Evolutionary conservation across 2,113 vertebrate species (phyloP).

Genomic region (Mobula birostris): DNA sequence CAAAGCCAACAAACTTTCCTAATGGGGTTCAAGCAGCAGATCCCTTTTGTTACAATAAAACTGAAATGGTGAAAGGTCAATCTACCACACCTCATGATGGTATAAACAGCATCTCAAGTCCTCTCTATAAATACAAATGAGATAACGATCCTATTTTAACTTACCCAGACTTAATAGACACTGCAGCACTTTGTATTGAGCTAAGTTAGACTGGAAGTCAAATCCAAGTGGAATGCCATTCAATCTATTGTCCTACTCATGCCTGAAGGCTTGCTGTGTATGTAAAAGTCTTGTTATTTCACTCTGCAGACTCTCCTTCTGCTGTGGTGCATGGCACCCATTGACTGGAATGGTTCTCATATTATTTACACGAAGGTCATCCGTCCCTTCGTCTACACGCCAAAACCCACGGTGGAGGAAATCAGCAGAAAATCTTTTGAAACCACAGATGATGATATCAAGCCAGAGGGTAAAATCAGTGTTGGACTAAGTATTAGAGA

Average conservation of each 20-base stretch:
- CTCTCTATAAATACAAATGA: neutral
- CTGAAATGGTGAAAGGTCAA: neutral
- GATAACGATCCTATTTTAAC: neutral
- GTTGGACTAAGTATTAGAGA: neutral
- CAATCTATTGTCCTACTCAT: neutral
- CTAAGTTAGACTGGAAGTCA: neutral
- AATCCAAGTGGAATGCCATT: neutral
- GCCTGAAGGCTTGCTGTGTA: neutral
- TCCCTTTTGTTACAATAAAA: neutral
- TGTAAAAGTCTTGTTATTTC: neutral
- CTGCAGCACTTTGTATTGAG: neutral
- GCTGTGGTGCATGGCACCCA: slow-evolving; percentile 30
- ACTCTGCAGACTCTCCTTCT: slow-evolving; percentile 3
- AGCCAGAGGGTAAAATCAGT: neutral
- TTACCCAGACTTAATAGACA: neutral
- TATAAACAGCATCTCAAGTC: neutral
- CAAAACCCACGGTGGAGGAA: neutral
- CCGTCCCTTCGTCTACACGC: neutral
- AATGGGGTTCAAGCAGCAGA: neutral
- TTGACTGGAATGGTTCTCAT: slow-evolving; percentile 13
- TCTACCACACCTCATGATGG: no score
- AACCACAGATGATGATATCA: neutral
- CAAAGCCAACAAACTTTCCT: neutral
- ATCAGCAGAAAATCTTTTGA: neutral
- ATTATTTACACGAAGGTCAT: neutral